A percentile compares a stretch with the other conserved stretches of the same genome.
Conservation (phyloP, 2,888 invertebrate species). For the Nezara viridula region DNA sequence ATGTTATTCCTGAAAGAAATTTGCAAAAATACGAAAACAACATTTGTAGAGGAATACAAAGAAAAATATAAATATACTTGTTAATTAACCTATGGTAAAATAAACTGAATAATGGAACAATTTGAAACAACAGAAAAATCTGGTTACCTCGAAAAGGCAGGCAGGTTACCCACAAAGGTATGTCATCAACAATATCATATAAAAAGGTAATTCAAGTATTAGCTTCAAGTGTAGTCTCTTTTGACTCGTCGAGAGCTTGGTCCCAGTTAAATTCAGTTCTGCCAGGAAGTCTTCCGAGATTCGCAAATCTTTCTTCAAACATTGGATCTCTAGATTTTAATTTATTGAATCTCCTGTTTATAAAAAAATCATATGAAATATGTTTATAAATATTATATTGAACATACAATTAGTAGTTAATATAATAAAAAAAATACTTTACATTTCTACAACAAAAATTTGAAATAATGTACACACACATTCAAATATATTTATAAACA, state of each 20-base stretch:
- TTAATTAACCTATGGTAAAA: background rate
- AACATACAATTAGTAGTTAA: background rate
- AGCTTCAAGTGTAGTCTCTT: constrained; percentile 64
- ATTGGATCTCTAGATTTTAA: constrained; percentile 84
- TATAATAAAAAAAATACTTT: background rate
- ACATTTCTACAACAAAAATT: background rate
- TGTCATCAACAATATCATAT: constrained; percentile 11
- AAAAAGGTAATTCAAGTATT: constrained; percentile 62
- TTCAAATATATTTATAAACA: too few species aligned
- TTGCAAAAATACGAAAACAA: background rate
- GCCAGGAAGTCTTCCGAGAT: constrained; percentile 84
- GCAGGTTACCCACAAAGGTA: background rate
- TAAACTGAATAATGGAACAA: background rate
- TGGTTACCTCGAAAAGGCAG: background rate
- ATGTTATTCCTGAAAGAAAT: constrained; percentile 10
- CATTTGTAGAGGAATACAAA: background rate
- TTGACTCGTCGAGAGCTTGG: constrained; percentile 64
- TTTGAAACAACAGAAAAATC: background rate
- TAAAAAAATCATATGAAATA: background rate
- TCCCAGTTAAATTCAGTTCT: constrained; percentile 89
- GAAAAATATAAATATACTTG: background rate
- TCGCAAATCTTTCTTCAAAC: constrained; percentile 86
- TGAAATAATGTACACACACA: too few species aligned
- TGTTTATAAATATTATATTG: too few species aligned
- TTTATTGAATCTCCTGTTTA: constrained; percentile 79